Conservation (phyloP, 2,113 vertebrate genomes). For the Numida meleagris region DNA sequence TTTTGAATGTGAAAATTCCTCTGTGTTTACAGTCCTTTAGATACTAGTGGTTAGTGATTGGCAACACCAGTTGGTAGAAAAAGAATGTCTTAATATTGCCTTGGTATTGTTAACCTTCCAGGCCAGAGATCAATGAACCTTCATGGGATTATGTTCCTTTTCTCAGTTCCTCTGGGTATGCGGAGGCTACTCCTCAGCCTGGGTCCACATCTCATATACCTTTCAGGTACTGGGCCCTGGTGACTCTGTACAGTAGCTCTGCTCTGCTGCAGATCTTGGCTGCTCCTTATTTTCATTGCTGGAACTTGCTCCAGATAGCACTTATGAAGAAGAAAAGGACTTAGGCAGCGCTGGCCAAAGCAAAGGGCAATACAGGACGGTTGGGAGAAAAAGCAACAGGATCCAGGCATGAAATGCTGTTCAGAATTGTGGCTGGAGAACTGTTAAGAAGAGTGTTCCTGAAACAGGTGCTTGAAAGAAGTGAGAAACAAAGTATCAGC, state of each 20-base stretch:
- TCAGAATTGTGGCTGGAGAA: background rate
- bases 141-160: background rate
- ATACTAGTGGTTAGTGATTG: background rate
- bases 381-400: background rate
- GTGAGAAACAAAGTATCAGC: background rate
- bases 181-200: background rate
- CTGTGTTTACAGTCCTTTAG: background rate
- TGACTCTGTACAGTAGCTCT: background rate
- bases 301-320: background rate
- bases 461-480: background rate
- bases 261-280: background rate
- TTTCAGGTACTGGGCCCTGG: background rate
- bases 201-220: too few relatives aligned
- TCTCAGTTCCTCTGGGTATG: accelerated
- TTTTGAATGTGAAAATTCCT: background rate
- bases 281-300: background rate
- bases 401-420: background rate
- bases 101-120: background rate
- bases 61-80: background rate
- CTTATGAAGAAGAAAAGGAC: background rate
- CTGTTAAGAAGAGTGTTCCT: background rate
- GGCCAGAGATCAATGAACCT: background rate
- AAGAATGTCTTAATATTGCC: background rate
- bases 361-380: background rate
- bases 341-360: background rate